A percentile compares a stretch with the other conserved stretches of the same genome.
phyloP scores from a whole-genome alignment of 2,888 invertebrate species.

The Aethes cnicana region DNA sequence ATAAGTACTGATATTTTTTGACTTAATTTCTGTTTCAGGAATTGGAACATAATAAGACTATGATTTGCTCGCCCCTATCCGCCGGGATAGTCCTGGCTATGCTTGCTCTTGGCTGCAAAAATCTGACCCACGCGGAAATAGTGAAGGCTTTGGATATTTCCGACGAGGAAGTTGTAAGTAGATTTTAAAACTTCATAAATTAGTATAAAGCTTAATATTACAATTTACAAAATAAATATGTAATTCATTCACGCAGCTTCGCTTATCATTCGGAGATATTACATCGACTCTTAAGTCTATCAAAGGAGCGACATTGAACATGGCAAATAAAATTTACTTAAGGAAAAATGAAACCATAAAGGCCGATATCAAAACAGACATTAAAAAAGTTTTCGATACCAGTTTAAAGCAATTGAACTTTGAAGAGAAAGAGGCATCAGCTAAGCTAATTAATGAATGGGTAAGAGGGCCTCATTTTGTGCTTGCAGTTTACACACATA shows the following conservation, averaged over 20 bases:
- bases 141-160: not conserved
- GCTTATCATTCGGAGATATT: not conserved
- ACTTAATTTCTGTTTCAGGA: not conserved
- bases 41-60: not conserved
- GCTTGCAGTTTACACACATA: not conserved
- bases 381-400: not conserved
- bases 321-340: constrained; percentile 5
- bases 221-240: too few species aligned
- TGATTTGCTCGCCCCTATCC: not conserved
- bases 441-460: not conserved
- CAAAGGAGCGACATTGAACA: not conserved
- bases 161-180: not conserved
- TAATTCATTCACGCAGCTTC: too few species aligned
- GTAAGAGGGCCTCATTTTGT: not conserved
- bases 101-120: not conserved
- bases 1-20: too few species aligned
- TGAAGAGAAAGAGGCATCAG: not conserved
- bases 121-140: not conserved
- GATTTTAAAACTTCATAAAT: not conserved
- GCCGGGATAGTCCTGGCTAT: constrained; percentile 3
- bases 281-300: not conserved
- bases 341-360: not conserved
- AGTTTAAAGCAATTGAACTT: constrained; percentile 2
- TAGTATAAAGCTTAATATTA: too few species aligned
- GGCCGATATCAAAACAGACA: not conserved